Evolutionary conservation across 1,140 invertebrate species (phyloP).

Genomic region (Aphidius ervi): DNA sequence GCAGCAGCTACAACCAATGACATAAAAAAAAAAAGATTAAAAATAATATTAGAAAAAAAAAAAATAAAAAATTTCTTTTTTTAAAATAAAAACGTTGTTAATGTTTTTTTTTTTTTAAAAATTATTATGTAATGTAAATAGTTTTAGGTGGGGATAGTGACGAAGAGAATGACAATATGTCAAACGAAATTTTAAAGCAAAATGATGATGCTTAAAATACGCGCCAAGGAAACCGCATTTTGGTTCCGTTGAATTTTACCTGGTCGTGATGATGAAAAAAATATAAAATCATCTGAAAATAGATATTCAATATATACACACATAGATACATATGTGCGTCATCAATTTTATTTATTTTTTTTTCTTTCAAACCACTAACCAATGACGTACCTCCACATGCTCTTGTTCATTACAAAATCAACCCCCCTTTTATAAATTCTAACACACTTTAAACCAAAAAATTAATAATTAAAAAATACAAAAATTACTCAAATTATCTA

Average conservation of each 20-base stretch:
- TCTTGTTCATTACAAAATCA: conserved; percentile 15
- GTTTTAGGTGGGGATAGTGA: too few relatives aligned
- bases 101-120: not conserved
- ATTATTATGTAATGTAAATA: too few relatives aligned
- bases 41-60: too few relatives aligned
- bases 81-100: not conserved
- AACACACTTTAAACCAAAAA: not conserved
- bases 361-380: conserved; percentile 23
- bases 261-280: too few relatives aligned
- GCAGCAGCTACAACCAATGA: too few relatives aligned
- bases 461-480: not conserved
- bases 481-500: too few relatives aligned
- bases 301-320: conserved; percentile 18
- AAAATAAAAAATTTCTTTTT: too few relatives aligned
- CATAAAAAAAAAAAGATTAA: too few relatives aligned
- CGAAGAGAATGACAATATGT: conserved; percentile 21
- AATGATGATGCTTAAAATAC: conserved; percentile 45
- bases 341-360: conserved; percentile 21
- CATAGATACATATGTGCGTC: conserved; percentile 27
- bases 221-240: conserved; percentile 50
- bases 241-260: too few relatives aligned
- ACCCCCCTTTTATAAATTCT: not conserved
- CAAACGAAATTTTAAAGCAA: conserved; percentile 20
- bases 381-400: conserved; percentile 52
- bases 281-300: conserved; percentile 47